Percentiles rank a stretch among this genome's conserved stretches.
phyloP scores from a whole-genome alignment of 1,140 invertebrate species.

The Pachyrhynchus sulphureomaculatus region DNA sequence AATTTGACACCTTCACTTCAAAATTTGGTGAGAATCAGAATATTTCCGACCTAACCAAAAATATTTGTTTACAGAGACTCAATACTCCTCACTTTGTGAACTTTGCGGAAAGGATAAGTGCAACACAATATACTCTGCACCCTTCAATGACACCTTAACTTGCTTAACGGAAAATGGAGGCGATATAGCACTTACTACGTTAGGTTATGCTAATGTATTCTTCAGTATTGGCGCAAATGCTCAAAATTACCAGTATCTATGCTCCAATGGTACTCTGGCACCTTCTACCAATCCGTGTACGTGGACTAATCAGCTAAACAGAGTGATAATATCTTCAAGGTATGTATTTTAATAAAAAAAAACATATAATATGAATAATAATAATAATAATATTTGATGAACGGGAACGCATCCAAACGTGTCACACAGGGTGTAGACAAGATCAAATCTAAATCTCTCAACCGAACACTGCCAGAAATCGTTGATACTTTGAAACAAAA shows the following conservation, averaged over 20 bases:
- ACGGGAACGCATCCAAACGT: too few species aligned
- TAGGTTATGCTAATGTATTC: slow-evolving; percentile 43
- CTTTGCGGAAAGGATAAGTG: slow-evolving; percentile 51
- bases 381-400: too few species aligned
- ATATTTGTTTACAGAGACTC: slow-evolving; percentile 54
- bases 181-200: slow-evolving; percentile 58
- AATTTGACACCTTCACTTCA: too few species aligned
- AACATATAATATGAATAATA: too few species aligned
- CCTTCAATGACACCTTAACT: slow-evolving; percentile 51
- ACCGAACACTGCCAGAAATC: too few species aligned
- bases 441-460: too few species aligned
- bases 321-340: slow-evolving; percentile 56
- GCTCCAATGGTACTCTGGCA: slow-evolving; percentile 61
- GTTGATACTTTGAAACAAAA: too few species aligned
- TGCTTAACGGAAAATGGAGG: slow-evolving; percentile 56
- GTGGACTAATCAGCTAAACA: slow-evolving; percentile 63
- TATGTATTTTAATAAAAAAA: slow-evolving; percentile 52
- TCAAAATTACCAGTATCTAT: slow-evolving; percentile 54
- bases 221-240: slow-evolving; percentile 34
- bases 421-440: too few species aligned
- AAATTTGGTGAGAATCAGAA: too few species aligned
- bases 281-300: slow-evolving; percentile 54
- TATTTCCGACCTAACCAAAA: too few species aligned
- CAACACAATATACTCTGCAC: slow-evolving; percentile 15
- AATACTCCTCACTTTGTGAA: slow-evolving; percentile 55